These are phyloP conservation scores for Andrena bucephala DNA, from an alignment of 2,888 invertebrate species.

Conservation along the genomic window DNA sequence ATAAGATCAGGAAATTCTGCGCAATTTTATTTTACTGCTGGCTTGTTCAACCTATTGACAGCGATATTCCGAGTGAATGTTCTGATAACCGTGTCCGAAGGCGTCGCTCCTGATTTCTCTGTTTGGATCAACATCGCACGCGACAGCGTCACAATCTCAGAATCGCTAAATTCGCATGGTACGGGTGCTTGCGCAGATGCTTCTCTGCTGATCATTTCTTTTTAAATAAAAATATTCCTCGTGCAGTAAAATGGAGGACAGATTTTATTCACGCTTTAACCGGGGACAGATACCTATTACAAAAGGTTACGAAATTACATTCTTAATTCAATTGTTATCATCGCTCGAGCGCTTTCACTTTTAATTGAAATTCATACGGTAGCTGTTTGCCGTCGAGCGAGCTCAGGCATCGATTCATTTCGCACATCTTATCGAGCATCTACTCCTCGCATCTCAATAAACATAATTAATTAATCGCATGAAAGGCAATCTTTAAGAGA, in stretches of 20 bases:
- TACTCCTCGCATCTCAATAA: background rate
- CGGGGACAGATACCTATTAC: background rate
- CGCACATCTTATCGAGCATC: slow-evolving; percentile 14
- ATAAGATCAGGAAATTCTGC: background rate
- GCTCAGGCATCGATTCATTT: slow-evolving; percentile 6
- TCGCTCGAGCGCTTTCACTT: slow-evolving; percentile 5
- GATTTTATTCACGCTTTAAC: background rate
- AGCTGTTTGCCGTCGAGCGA: too few relatives aligned
- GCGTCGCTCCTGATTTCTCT: background rate
- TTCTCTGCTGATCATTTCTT: background rate
- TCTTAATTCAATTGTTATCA: slow-evolving; percentile 26
- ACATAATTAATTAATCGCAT: background rate
- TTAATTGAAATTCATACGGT: background rate
- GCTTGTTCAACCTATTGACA: slow-evolving; percentile 31
- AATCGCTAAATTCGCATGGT: slow-evolving; percentile 36
- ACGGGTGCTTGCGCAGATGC: too few relatives aligned
- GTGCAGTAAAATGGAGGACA: background rate
- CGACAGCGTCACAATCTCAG: slow-evolving; percentile 45
- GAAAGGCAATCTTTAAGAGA: background rate
- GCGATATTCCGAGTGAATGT: slow-evolving; percentile 25
- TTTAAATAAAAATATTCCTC: background rate
- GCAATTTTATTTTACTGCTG: background rate
- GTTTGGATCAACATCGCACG: background rate
- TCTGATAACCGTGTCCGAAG: background rate
- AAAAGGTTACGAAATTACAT: background rate